Evolutionary conservation across 1,140 invertebrate species (phyloP), one percentile per base, ranked within the genome.

Genomic region (Panagrolaimus sp.): DNA sequence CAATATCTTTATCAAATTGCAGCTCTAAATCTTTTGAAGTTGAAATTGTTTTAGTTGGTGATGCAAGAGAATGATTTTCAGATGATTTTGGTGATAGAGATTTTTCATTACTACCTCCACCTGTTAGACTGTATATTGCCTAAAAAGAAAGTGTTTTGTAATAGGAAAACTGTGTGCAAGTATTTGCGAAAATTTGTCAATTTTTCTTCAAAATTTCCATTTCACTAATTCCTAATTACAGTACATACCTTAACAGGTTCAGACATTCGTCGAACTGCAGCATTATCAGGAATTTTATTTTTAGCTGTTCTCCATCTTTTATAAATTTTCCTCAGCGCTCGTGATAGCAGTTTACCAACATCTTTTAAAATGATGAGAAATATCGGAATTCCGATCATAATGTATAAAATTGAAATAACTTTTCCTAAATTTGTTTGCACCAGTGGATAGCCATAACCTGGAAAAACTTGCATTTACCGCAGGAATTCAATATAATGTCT

Each of bases 381-480:
- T 23, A 80, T 71, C 13, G 79, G 79, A 67, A 81, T 81, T 23
- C 79, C 79, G 61, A 81, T 68, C 63, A 81, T 70, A 64, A 83
- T 83, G 63, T 81, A 81, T 38, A 80, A 61, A 16, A 81, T 80
- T 23, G 70, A 74, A 46, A 77, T 75, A 44, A 81, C 43, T 66
- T 75, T 61, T 11, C 79, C 79, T 42, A 53, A 73, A n/a, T 57
- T 45, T 13, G 79, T 82, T 67, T 80, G 66, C 7, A 78, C 67
- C n/a, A 70, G 71, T 20, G 79, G 79, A 65, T 75, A 67, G 11
- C 79, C 79, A 65, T 80, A 80, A 43, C 79, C 79, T 82, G 38
- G 65, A 82, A 78, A 13, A 14, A 62, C 48, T 31, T 69, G 23
- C 20, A 63, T 57, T 44, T 16, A 53, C 67, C 68, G 64, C 66